phyloP scores from a whole-genome alignment of 1,140 invertebrate species.

The Periplaneta americana region DNA sequence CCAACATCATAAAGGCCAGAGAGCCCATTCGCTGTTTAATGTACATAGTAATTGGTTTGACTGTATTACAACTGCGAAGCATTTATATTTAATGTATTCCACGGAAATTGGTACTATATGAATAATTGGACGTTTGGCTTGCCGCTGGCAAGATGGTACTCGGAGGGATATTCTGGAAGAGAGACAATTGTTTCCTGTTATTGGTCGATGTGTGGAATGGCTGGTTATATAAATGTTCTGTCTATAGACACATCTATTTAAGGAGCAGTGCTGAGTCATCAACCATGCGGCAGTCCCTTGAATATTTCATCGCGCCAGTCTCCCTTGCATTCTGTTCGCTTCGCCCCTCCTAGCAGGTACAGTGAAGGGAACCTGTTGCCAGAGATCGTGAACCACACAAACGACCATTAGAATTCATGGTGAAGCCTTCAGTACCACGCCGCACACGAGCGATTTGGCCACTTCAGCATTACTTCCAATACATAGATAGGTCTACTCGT shows the following conservation, averaged over 20 bases:
- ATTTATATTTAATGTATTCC: not conserved
- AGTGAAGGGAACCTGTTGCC: not conserved
- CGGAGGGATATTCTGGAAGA: not conserved
- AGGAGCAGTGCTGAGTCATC: not conserved
- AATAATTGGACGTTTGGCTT: not conserved
- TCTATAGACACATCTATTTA: not conserved
- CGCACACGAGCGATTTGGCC: too few relatives aligned
- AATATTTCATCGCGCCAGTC: not conserved
- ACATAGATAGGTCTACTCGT: too few relatives aligned
- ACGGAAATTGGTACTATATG: not conserved
- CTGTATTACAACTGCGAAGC: not conserved
- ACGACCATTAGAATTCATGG: not conserved
- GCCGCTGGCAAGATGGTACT: not conserved
- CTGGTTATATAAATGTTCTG: not conserved
- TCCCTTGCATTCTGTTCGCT: not conserved
- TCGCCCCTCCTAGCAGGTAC: not conserved
- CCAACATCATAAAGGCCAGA: too few relatives aligned
- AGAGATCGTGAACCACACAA: not conserved
- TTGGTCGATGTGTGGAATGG: not conserved
- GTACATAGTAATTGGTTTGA: not conserved
- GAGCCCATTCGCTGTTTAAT: not conserved
- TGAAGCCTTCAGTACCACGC: not conserved
- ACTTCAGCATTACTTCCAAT: too few relatives aligned
- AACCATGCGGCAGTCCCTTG: not conserved
- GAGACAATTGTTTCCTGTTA: not conserved